Evolutionary conservation across 2,888 invertebrate species (phyloP), one percentile per base, ranked within the genome.

Genomic region (Julus scanicus): DNA sequence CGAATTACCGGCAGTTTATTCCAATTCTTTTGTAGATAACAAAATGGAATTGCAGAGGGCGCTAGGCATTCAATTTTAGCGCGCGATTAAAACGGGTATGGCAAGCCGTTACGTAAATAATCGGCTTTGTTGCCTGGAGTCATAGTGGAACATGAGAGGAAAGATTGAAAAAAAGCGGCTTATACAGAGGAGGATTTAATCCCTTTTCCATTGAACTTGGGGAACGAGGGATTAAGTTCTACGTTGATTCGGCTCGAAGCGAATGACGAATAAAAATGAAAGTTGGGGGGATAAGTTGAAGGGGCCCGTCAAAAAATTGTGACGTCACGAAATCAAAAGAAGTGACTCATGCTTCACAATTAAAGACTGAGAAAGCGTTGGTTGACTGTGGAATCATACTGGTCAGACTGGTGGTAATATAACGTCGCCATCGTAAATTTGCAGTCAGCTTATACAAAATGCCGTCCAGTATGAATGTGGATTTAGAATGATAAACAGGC

Each of bases 141-240:
- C n/a, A n/a, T n/a, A n/a, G n/a, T n/a, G n/a, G n/a, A n/a, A n/a
- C n/a, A n/a, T n/a, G n/a, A n/a, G n/a, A n/a, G n/a, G 17, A 2
- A 53, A 17, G 3, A 3, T 63, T 63, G 11, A 63, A 63, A 63
- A 63, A 63, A 63, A n/a, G 17, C 5, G n/a, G 63, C 11, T 63
- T 63, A 63, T n/a, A n/a, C n/a, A n/a, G 6, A 63, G 17, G 63
- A 17, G n/a, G 17, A 15, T 63, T 15, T n/a, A 2, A 1, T n/a
- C 63, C 63, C 17, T 17, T 63, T 63, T 63, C 63, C 5, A n/a
- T 63, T n/a, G 15, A 53, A 15, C 15, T 17, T 3, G 17, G 63
- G 63, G 17, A n/a, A 63, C 11, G n/a, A 63, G 63, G 63, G 63
- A 63, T 63, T 63, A n/a, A 63, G 63, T 63, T 63, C 17, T 63